phyloP scores from a whole-genome alignment of 2,888 invertebrate species.

The Altica lythri region DNA sequence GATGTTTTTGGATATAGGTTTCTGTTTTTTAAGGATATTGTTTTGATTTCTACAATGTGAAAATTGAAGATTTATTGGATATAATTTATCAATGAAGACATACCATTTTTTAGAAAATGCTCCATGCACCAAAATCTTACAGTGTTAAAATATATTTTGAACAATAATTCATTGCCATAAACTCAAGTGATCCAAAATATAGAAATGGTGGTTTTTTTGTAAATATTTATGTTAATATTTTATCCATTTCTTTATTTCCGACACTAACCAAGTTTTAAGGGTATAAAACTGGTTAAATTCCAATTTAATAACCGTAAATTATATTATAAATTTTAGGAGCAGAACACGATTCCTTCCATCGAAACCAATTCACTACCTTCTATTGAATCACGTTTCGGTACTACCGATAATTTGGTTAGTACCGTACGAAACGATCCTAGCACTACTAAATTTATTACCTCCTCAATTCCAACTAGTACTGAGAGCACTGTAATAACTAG shows the following conservation, averaged over 20 bases:
- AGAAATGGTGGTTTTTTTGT: conserved; percentile 33
- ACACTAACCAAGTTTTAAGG: conserved; percentile 9
- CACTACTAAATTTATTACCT: too few species aligned
- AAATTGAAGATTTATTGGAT: too few species aligned
- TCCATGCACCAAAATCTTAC: too few species aligned
- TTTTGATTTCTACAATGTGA: too few species aligned
- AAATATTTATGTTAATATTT: conserved; percentile 17
- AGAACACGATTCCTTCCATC: conserved; percentile 39
- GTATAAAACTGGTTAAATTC: not conserved
- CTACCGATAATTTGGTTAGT: too few species aligned
- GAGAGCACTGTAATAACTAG: conserved; percentile 31
- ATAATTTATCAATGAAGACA: too few species aligned
- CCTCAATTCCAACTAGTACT: conserved; percentile 4
- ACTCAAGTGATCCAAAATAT: conserved; percentile 38
- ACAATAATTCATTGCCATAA: not conserved
- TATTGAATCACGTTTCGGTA: too few species aligned
- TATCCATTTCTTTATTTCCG: conserved; percentile 36
- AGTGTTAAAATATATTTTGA: not conserved
- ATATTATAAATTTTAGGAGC: conserved; percentile 40
- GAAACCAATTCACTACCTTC: conserved; percentile 43
- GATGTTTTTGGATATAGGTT: too few species aligned
- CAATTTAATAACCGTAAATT: conserved; percentile 8
- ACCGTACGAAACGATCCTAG: too few species aligned
- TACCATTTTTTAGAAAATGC: too few species aligned
- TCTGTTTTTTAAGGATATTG: too few species aligned